Conservation (phyloP, 2,113 vertebrate genomes). For the Azemiops feae region DNA sequence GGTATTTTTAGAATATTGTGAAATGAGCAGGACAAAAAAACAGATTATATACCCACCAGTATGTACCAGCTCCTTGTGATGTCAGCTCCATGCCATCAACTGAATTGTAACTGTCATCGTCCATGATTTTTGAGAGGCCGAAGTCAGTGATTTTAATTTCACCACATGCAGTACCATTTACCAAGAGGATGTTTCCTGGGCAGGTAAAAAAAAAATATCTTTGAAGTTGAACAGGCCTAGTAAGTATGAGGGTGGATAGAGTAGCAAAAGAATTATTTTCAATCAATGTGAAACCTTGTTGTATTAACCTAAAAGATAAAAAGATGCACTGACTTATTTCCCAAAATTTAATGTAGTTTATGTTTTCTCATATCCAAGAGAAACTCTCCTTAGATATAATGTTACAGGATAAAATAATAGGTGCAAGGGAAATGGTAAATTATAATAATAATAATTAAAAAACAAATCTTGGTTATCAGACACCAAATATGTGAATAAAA, state of each 20-base stretch:
- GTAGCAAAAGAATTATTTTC: background rate
- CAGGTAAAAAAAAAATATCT: conserved; percentile 18
- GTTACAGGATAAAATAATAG: background rate
- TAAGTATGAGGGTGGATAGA: background rate
- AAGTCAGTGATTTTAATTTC: conserved; percentile 99
- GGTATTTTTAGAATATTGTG: background rate
- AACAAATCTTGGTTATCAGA: background rate
- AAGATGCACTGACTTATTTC: background rate
- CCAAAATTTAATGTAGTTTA: background rate
- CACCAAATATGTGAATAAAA: background rate
- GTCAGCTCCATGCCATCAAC: conserved; percentile 99
- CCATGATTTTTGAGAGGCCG: conserved; percentile 99
- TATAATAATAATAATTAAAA: background rate
- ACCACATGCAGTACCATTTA: conserved; percentile 97
- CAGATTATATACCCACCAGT: conserved; percentile 78
- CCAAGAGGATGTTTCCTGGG: conserved; percentile 96
- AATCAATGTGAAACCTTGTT: background rate
- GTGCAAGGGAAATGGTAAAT: background rate
- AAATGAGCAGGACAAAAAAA: background rate
- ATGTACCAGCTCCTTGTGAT: conserved; percentile 96
- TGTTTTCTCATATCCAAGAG: background rate
- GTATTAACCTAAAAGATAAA: background rate
- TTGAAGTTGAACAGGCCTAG: conserved; percentile 28
- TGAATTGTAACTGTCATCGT: conserved; percentile 98
- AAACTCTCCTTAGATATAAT: background rate